phyloP scores from a whole-genome alignment of 2,113 vertebrate species.

The Leptobrachium ailaonicum region DNA sequence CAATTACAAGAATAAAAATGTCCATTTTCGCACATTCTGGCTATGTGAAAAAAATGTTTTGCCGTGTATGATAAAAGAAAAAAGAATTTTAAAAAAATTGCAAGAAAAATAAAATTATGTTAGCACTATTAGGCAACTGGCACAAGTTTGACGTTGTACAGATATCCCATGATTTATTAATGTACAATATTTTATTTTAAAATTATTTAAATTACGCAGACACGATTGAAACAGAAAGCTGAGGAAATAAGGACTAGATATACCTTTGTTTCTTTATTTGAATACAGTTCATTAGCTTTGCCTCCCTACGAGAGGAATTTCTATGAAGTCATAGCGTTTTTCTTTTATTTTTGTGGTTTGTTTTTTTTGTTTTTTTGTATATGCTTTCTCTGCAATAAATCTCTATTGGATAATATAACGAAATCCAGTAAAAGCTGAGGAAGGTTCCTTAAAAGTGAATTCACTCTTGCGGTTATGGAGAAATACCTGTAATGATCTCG shows the following conservation, averaged over 20 bases:
- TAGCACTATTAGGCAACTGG: conserved; percentile 71
- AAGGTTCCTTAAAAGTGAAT: neutral
- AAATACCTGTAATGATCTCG: neutral
- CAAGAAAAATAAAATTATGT: conserved; percentile 58
- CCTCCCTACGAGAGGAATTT: conserved; percentile 66
- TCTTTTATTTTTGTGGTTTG: no score
- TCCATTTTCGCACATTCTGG: conserved; percentile 65
- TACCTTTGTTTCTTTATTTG: conserved; percentile 71
- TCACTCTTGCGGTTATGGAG: conserved; percentile 13
- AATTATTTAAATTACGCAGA: conserved; percentile 54
- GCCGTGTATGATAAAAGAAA: conserved; percentile 63
- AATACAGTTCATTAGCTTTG: conserved; percentile 73
- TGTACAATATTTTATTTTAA: conserved; percentile 55
- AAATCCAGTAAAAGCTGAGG: conserved; percentile 56
- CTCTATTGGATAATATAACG: conserved; percentile 71
- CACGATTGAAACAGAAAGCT: conserved; percentile 59
- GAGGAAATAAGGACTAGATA: conserved; percentile 70
- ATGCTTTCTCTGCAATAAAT: conserved; percentile 69
- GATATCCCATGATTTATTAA: conserved; percentile 67
- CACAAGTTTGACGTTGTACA: conserved; percentile 64
- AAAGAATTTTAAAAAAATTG: conserved; percentile 66
- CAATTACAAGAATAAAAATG: conserved; percentile 65
- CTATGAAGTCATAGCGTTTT: conserved; percentile 67
- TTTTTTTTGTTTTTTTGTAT: conserved; percentile 64
- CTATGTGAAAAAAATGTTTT: conserved; percentile 74